phyloP scores from a whole-genome alignment of 2,888 invertebrate genomes.

The Serrognathus titanus region DNA sequence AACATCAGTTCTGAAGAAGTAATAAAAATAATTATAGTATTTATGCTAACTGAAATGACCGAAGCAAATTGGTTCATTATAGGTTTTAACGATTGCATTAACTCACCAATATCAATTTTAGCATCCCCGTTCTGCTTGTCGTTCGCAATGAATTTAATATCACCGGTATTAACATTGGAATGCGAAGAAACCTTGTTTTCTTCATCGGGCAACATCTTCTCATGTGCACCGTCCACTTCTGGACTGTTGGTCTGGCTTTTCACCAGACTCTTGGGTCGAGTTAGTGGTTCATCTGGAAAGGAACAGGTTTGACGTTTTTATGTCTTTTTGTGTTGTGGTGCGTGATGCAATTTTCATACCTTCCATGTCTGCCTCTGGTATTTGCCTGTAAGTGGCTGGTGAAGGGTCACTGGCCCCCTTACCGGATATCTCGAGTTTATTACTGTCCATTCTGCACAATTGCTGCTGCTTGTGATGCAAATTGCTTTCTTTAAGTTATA shows the following conservation, averaged over 20 bases:
- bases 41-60: too few species aligned
- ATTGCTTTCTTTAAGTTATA: neutral
- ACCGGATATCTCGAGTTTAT: slow-evolving; percentile 47
- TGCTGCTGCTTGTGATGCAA: neutral
- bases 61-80: too few species aligned
- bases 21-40: too few species aligned
- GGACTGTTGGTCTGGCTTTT: slow-evolving; percentile 45
- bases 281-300: slow-evolving; percentile 21
- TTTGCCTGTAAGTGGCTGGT: slow-evolving; percentile 53
- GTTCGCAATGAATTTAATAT: slow-evolving; percentile 70
- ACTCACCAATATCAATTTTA: slow-evolving; percentile 74
- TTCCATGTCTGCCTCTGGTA: slow-evolving; percentile 59
- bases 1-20: too few species aligned
- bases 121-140: slow-evolving; percentile 82
- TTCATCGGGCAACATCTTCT: slow-evolving; percentile 63
- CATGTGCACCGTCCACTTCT: slow-evolving; percentile 64
- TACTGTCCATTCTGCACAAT: slow-evolving; percentile 47
- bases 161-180: slow-evolving; percentile 57
- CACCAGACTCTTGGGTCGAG: slow-evolving; percentile 47
- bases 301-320: slow-evolving; percentile 15
- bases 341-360: slow-evolving; percentile 32
- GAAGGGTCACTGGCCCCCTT: slow-evolving; percentile 33
- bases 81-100: too few species aligned
- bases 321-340: slow-evolving; percentile 1
- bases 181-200: slow-evolving; percentile 57